These are phyloP conservation scores for Corvus cornix DNA, from an alignment of 2,113 vertebrate species.

Conservation along the genomic window DNA sequence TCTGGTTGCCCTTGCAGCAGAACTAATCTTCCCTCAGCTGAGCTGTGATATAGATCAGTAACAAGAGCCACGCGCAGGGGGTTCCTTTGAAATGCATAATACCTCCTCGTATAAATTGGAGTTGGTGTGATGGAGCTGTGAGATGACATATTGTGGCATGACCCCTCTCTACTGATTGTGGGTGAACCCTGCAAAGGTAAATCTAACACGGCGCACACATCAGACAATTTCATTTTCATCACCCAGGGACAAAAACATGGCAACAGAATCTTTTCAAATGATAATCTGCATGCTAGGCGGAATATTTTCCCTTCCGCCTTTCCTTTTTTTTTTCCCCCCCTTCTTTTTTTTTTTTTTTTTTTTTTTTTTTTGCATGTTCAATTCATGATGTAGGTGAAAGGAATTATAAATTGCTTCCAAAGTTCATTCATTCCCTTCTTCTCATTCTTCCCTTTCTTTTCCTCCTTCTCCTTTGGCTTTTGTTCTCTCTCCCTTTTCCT, in stretches of 20 bases:
- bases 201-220: constrained; percentile 79
- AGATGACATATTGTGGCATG: constrained; percentile 81
- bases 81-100: constrained; percentile 87
- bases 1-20: constrained; percentile 75
- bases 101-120: constrained; percentile 80
- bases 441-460: background rate
- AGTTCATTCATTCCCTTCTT: constrained; percentile 39
- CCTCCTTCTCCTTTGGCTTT: background rate
- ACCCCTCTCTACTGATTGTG: constrained; percentile 79
- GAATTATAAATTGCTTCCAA: constrained; percentile 59
- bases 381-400: constrained; percentile 46
- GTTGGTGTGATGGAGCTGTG: constrained; percentile 75
- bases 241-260: constrained; percentile 78
- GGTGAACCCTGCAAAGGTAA: constrained; percentile 79
- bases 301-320: constrained; percentile 56
- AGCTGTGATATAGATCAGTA: constrained; percentile 80
- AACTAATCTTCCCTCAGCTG: constrained; percentile 80
- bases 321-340: background rate
- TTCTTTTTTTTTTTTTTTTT: background rate
- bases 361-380: background rate
- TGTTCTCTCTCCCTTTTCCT: constrained; percentile 1
- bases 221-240: constrained; percentile 87
- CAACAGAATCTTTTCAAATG: constrained; percentile 83
- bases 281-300: constrained; percentile 76
- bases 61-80: constrained; percentile 74